A percentile compares a stretch with the other conserved stretches of the same genome.
Conservation (phyloP, 2,113 vertebrate genomes). For the Prietella phreatophila region DNA sequence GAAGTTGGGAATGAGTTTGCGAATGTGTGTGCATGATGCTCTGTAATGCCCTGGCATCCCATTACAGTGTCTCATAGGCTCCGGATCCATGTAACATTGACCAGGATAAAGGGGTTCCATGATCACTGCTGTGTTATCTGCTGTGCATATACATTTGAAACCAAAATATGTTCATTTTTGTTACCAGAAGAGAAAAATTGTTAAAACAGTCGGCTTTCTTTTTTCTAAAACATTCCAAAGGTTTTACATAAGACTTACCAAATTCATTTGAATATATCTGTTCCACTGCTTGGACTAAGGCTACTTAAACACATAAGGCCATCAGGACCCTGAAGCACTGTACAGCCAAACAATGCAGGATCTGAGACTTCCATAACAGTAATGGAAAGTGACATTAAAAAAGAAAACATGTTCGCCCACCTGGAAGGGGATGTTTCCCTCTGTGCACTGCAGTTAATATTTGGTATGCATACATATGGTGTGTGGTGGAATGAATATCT, state of each 20-base stretch:
- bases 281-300: neutral
- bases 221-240: neutral
- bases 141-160: neutral
- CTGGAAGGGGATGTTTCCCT: neutral
- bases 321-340: constrained; percentile 3
- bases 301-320: neutral
- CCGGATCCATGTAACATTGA: neutral
- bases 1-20: neutral
- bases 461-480: neutral
- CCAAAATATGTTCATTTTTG: neutral
- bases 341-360: constrained; percentile 64
- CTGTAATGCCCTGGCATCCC: neutral
- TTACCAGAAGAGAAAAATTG: neutral
- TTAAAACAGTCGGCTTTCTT: neutral
- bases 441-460: neutral
- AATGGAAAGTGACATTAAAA: neutral
- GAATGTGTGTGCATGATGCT: neutral
- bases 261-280: neutral
- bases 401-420: neutral
- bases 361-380: constrained; percentile 63
- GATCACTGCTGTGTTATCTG: neutral
- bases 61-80: neutral
- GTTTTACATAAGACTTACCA: neutral
- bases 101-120: neutral
- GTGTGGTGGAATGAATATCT: neutral